Percentiles rank a stretch among this genome's conserved stretches.
Evolutionary conservation across 2,888 invertebrate genomes (phyloP).

Genomic region (Atrina japonica): DNA sequence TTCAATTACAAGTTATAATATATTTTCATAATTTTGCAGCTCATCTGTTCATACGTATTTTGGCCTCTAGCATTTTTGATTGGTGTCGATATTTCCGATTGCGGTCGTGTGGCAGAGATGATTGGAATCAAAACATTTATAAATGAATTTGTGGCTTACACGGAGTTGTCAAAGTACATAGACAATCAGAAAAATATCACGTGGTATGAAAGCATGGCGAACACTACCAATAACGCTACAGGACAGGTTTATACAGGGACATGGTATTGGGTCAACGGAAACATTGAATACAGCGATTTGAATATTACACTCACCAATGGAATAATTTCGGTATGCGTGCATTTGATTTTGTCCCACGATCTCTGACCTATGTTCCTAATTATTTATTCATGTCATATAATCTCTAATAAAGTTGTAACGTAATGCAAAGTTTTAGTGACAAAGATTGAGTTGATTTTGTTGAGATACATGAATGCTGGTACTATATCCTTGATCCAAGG

Average conservation of each 20-base stretch:
- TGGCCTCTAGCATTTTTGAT: slow-evolving; percentile 94
- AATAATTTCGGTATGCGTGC: slow-evolving; percentile 41
- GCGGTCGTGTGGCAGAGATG: slow-evolving; percentile 89
- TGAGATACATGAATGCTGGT: too few relatives aligned
- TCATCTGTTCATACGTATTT: slow-evolving; percentile 91
- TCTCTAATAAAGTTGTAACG: too few relatives aligned
- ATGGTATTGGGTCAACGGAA: slow-evolving; percentile 19
- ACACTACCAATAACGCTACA: slow-evolving; percentile 35
- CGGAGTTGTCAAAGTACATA: slow-evolving; percentile 50
- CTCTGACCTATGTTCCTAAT: too few relatives aligned
- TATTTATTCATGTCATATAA: too few relatives aligned
- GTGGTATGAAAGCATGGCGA: slow-evolving; percentile 37
- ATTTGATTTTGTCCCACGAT: too few relatives aligned
- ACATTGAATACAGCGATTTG: slow-evolving; percentile 34
- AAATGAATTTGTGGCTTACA: slow-evolving; percentile 96
- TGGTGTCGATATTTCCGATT: slow-evolving; percentile 86
- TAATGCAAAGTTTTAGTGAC: too few relatives aligned
- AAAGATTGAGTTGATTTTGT: too few relatives aligned
- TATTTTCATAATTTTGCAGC: slow-evolving; percentile 55
- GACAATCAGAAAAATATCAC: slow-evolving; percentile 49
- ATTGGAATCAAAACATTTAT: slow-evolving; percentile 94
- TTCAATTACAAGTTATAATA: too few relatives aligned
- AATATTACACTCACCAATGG: slow-evolving; percentile 42
- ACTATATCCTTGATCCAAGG: too few relatives aligned
- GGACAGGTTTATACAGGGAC: slow-evolving; percentile 40